Percentiles rank a stretch among this genome's conserved stretches.
phyloP scores from a whole-genome alignment of 2,888 invertebrate species.

The Caenorhabditis imperialis region DNA sequence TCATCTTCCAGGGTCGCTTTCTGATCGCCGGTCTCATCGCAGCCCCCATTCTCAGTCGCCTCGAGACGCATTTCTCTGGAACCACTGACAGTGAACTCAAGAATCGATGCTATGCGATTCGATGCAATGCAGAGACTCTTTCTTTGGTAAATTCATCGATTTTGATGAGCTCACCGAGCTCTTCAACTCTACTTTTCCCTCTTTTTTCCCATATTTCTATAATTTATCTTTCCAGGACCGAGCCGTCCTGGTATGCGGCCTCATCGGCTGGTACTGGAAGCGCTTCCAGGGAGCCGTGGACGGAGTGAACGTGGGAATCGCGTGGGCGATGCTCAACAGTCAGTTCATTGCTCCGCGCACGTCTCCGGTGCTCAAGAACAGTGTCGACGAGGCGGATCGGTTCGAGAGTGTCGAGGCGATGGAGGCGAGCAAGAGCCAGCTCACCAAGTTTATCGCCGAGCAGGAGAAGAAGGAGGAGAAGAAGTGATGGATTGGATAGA shows the following conservation, averaged over 20 bases:
- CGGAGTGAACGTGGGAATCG: constrained; percentile 72
- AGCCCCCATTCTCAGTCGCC: constrained; percentile 64
- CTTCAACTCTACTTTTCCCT: constrained; percentile 1
- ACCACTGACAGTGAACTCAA: constrained; percentile 57
- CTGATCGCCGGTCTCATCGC: constrained; percentile 67
- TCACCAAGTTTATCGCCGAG: constrained; percentile 54
- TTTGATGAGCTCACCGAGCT: background rate
- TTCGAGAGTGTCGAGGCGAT: constrained; percentile 61
- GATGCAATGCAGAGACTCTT: constrained; percentile 61
- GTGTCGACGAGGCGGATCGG: constrained; percentile 58
- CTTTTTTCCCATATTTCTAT: background rate
- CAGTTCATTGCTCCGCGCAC: constrained; percentile 58
- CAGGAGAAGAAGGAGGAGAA: constrained; percentile 33
- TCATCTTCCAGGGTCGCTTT: constrained; percentile 69
- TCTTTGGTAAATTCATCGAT: constrained; percentile 54
- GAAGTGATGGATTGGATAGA: too few species aligned
- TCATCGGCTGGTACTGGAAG: constrained; percentile 77
- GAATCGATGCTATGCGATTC: constrained; percentile 70
- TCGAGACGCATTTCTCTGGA: constrained; percentile 43
- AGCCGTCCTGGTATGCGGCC: constrained; percentile 64
- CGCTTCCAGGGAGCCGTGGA: constrained; percentile 77
- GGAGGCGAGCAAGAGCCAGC: constrained; percentile 41
- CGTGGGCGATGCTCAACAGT: constrained; percentile 63
- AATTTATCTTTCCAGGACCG: constrained; percentile 67
- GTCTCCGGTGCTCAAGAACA: constrained; percentile 67